Evolutionary conservation across 2,113 vertebrate species (phyloP).

Genomic region (Chelonoidis abingdonii): DNA sequence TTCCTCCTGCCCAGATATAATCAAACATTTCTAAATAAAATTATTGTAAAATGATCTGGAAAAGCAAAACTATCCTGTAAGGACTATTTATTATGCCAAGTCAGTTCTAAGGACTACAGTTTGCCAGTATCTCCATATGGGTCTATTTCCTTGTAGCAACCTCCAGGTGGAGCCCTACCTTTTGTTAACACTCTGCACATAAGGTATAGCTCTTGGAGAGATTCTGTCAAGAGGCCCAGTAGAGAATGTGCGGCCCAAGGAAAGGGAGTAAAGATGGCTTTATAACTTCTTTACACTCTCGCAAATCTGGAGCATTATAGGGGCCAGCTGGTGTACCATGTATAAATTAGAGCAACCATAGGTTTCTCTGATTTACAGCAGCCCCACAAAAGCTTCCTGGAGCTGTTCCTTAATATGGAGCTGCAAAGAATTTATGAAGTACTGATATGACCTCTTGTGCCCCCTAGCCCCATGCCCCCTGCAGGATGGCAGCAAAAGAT

Average conservation of each 20-base stretch:
- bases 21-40: not conserved
- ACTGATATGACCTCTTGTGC: not conserved
- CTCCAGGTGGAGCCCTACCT: not conserved
- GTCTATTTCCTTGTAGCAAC: not conserved
- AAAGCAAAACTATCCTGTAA: slow-evolving; percentile 35
- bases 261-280: not conserved
- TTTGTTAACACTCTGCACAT: not conserved
- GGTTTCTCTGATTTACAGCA: not conserved
- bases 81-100: slow-evolving; percentile 21
- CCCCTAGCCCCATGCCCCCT: not conserved
- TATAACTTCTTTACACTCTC: not conserved
- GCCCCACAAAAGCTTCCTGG: not conserved
- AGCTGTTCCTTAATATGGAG: not conserved
- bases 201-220: not conserved
- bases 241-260: not conserved
- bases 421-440: not conserved
- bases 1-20: not conserved
- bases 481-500: not conserved
- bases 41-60: slow-evolving; percentile 11
- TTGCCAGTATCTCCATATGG: not conserved
- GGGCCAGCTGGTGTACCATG: not conserved
- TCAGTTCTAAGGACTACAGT: not conserved
- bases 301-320: slow-evolving; percentile 12
- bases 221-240: not conserved
- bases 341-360: not conserved